Evolutionary conservation across 2,888 invertebrate genomes (phyloP).

Genomic region (Leucoptera coffeella): DNA sequence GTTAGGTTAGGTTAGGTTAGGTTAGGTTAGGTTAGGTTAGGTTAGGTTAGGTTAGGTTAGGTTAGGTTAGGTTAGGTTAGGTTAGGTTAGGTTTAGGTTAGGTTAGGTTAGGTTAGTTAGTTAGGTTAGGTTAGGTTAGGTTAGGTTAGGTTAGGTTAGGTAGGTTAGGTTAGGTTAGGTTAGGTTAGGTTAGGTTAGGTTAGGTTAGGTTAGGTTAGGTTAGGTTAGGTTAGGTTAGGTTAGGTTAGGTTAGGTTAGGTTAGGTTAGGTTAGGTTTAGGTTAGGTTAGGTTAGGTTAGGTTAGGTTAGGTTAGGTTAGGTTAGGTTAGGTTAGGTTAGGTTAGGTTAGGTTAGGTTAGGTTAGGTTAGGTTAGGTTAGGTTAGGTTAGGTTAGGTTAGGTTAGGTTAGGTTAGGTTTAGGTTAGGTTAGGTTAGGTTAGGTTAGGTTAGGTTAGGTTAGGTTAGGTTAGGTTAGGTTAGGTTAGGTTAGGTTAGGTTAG

Average conservation of each 20-base stretch:
- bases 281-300: slow-evolving; percentile 4
- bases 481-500: slow-evolving; percentile 9
- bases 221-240: slow-evolving; percentile 3
- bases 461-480: slow-evolving; percentile 9
- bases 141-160: slow-evolving; percentile 4
- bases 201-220: slow-evolving; percentile 3
- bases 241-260: slow-evolving; percentile 3
- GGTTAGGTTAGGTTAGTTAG: slow-evolving; percentile 5
- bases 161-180: slow-evolving; percentile 2
- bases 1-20: slow-evolving; percentile 3
- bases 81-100: slow-evolving; percentile 3
- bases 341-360: slow-evolving; percentile 5
- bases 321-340: slow-evolving; percentile 5
- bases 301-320: slow-evolving; percentile 4
- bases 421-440: slow-evolving; percentile 5
- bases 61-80: slow-evolving; percentile 4
- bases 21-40: slow-evolving; percentile 3
- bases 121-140: slow-evolving; percentile 4
- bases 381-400: slow-evolving; percentile 5
- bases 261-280: slow-evolving; percentile 3
- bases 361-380: slow-evolving; percentile 5
- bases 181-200: slow-evolving; percentile 3
- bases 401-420: slow-evolving; percentile 5
- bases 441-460: slow-evolving; percentile 9
- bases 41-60: slow-evolving; percentile 4